These are phyloP conservation scores for Drosophila rellima DNA, from an alignment of 2,888 invertebrate species.

Conservation along the genomic window DNA sequence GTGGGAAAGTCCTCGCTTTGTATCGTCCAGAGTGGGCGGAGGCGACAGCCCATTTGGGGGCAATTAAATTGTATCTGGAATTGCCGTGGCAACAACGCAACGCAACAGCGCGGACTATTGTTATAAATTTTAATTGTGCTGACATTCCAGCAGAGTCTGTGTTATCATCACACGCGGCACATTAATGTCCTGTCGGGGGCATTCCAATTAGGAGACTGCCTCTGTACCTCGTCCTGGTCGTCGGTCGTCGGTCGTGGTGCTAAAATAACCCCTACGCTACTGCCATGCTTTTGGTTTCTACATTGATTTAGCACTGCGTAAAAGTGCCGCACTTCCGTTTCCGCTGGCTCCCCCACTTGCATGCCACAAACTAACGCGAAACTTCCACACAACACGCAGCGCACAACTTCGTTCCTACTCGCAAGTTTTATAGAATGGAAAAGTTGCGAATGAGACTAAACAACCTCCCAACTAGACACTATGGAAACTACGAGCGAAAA, in stretches of 20 bases:
- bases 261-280: conserved; percentile 22
- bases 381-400: conserved; percentile 28
- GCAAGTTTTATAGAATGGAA: conserved; percentile 29
- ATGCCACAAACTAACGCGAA: conserved; percentile 36
- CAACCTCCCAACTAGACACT: conserved; percentile 29
- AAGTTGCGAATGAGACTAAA: conserved; percentile 36
- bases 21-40: neutral
- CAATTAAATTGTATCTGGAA: conserved; percentile 73
- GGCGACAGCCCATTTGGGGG: conserved; percentile 40
- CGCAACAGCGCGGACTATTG: conserved; percentile 46
- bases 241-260: neutral
- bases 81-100: conserved; percentile 46
- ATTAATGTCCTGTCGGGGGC: conserved; percentile 52
- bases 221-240: neutral
- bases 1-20: conserved; percentile 36
- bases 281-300: conserved; percentile 11
- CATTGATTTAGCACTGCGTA: conserved; percentile 52
- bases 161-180: conserved; percentile 44
- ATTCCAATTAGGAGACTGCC: conserved; percentile 50
- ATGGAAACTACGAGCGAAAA: conserved; percentile 30
- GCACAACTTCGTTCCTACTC: conserved; percentile 33
- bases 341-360: conserved; percentile 14
- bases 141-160: conserved; percentile 32
- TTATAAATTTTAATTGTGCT: conserved; percentile 75
- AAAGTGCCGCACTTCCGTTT: conserved; percentile 41